Evolutionary conservation across 1,140 invertebrate species (phyloP), one percentile per base, ranked within the genome.

Genomic region (Asobara japonica): DNA sequence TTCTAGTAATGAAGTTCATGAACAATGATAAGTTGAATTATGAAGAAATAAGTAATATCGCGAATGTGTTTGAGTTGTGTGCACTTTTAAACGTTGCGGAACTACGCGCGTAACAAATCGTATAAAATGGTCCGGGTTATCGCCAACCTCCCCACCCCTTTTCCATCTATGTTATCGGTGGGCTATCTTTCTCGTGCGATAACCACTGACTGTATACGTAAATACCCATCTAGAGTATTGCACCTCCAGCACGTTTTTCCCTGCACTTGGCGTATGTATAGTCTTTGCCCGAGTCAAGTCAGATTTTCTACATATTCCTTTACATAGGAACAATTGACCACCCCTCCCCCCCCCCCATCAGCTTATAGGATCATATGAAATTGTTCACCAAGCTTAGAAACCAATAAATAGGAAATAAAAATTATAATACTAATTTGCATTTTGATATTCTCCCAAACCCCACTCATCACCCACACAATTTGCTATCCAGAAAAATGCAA

Each of bases 81-180:
- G 33, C 11, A 33, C 16, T 10, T 64, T 29, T 11, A 31, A 29
- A 30, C 29, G 61, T 64, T 29, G 31, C 31, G n/a, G 56, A 45
- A 45, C 41, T 30, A 13, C 13, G 7, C 22, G 45, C 36, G 36
- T 41, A 66, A 66, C 8, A 45, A 66, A 45, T 66, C 36, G 65
- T 11, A 45, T 38, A 38, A n/a, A 66, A 66, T 66, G 41, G 65
- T 41, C 41, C 22, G 31, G 65, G 65, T 66, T 66, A 62, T 70
- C 67, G 16, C 38, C 30, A 65, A 48, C 69, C 66, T n/a, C 62
- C 36, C 29, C 25, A 56, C 64, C 31, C 71, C 16, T 45, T 8
- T 33, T 31, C 71, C 67, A 1, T 66, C 56, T 41, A 61, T 7
- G n/a, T 56, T 75, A 66, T 66, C 65, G 36, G 65, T 45, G 22